Conservation (phyloP, 2,797 vertebrate genomes). For the Myoxocephalus aenaeus region DNA sequence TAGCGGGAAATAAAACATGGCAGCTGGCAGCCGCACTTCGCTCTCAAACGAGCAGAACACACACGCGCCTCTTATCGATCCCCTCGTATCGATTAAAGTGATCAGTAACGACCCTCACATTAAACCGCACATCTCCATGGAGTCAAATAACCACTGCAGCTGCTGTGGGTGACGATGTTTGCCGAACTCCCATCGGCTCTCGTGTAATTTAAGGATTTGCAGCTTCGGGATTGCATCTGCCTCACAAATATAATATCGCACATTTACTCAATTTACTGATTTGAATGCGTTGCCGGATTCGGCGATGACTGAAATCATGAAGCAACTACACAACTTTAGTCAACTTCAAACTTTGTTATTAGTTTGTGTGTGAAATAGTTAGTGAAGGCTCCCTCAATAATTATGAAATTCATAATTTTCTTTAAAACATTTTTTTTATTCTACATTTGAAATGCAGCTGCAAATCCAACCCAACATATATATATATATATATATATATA, state of each 20-base stretch:
- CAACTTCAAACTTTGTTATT: not conserved
- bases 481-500: too few species aligned
- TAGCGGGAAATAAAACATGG: conserved; percentile 2
- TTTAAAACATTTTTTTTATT: too few species aligned
- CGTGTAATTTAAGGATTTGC: not conserved
- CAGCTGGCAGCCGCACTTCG: not conserved
- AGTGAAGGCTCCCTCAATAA: not conserved
- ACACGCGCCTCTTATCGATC: too few species aligned
- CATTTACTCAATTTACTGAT: rapidly evolving
- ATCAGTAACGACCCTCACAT: too few species aligned
- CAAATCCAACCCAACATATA: too few species aligned
- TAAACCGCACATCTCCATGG: too few species aligned
- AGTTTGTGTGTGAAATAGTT: not conserved
- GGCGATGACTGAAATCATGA: not conserved
- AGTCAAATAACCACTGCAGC: too few species aligned
- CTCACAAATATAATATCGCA: not conserved
- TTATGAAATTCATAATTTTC: too few species aligned
- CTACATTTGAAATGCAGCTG: not conserved
- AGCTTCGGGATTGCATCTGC: rapidly evolving
- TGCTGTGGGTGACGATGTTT: too few species aligned
- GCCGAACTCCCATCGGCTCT: not conserved
- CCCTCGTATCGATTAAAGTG: too few species aligned
- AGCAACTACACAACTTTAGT: not conserved
- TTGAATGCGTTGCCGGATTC: not conserved
- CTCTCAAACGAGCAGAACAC: too few species aligned